Conservation (phyloP, 2,888 invertebrate species). For the Acrobasis suavella region DNA sequence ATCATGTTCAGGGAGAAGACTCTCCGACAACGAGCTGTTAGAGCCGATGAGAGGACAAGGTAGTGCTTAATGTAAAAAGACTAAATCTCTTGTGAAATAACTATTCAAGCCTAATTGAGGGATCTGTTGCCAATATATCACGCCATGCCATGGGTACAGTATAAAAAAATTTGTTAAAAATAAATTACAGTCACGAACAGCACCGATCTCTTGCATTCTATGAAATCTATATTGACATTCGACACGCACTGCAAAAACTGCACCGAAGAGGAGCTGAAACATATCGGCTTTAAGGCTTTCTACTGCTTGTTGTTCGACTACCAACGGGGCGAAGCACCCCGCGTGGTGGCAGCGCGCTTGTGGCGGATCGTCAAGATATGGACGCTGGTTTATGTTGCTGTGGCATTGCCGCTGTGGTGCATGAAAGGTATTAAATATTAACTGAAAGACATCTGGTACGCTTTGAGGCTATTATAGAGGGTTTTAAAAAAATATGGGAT, state of each 20-base stretch:
- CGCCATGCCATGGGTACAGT: no score
- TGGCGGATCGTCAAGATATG: constrained; percentile 54
- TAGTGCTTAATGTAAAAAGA: no score
- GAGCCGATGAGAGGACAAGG: no score
- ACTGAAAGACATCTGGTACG: no score
- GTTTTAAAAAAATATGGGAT: no score
- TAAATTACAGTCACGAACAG: not conserved
- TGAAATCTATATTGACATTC: constrained; percentile 11
- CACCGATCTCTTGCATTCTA: not conserved
- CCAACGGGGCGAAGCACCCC: constrained; percentile 30
- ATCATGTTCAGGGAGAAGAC: no score
- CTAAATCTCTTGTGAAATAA: no score
- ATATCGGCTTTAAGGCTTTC: constrained; percentile 57
- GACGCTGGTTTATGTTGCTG: constrained; percentile 50
- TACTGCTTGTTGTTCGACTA: constrained; percentile 42
- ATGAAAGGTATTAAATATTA: constrained; percentile 51
- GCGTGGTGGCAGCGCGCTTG: constrained; percentile 35
- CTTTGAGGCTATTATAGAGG: no score
- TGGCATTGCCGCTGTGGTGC: constrained; percentile 68
- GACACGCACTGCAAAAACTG: constrained; percentile 30
- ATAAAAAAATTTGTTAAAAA: no score
- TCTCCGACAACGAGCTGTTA: no score
- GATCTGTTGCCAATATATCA: no score
- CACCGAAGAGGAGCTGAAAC: constrained; percentile 51
- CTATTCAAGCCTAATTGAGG: no score